Base-by-base conservation (phyloP, 2,113 vertebrate species). In the Bombycilla garrulus region DNA sequence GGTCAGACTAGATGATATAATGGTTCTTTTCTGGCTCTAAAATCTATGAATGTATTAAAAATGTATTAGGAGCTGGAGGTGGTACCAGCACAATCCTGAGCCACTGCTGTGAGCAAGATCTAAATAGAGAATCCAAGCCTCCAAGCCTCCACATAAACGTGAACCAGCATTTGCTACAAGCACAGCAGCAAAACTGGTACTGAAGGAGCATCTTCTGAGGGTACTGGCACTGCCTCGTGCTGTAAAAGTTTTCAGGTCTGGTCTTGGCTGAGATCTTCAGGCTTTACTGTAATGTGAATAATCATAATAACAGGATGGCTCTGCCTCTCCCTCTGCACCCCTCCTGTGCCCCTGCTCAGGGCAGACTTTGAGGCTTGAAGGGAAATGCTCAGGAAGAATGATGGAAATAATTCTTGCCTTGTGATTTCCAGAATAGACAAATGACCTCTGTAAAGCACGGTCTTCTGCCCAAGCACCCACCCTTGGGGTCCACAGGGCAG, bases 181-280 rank as follows among this genome's bases (percentile, higher is more conserved):
- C 70, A 65, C 45, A 66, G 92, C 85, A 58, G 40, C 31, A 70
- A 93, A 83, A 31, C 33, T 58, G 79, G 23, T 25, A 31, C 25
- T 23, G 36, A 86, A 77, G 86, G 79, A 83, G 53, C 82, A 88
- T 8, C 54, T 88, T 70, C 81, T 58, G 74, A 88, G 67, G 44
- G 21, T 24, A 9, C 1, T 88, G 82, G 47, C 76, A 56, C 33
- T 54, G 60, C 51, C 21, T 66, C 42, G 66, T 66, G 50, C 57
- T 67, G 25, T 42, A 73, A 78, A 94, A 92, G 38, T 62, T 73
- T 73, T 50, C 50, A 80, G 45, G 21, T 77, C 60, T 83, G 47
- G 48, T 88, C 58, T 62, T 92, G 90, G 45, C 76, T 92, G 76
- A 86, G 82, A 83, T 38, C 90, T 81, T 81, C 62, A 77, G 57